Percentiles rank a stretch among this genome's conserved stretches.
phyloP scores from a whole-genome alignment of 2,888 invertebrate genomes.

The Leptopilina myrica region DNA sequence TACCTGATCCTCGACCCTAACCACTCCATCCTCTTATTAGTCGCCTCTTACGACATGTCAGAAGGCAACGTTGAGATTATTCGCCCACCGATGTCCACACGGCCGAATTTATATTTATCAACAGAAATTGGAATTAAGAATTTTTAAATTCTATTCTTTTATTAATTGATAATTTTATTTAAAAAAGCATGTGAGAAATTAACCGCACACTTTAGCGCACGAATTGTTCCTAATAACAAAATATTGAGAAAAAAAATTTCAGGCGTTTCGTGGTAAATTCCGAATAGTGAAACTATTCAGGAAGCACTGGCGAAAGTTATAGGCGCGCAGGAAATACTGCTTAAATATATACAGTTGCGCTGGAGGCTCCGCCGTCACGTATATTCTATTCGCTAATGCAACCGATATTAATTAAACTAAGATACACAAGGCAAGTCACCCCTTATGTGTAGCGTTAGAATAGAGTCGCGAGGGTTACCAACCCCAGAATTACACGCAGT shows the following conservation, averaged over 20 bases:
- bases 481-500: slow-evolving; percentile 68
- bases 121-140: too few relatives aligned
- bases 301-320: not conserved
- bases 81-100: too few relatives aligned
- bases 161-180: too few relatives aligned
- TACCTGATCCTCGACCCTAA: too few relatives aligned
- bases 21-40: too few relatives aligned
- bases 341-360: not conserved
- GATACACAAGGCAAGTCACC: slow-evolving; percentile 54
- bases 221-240: too few relatives aligned
- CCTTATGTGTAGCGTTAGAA: slow-evolving; percentile 61
- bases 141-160: too few relatives aligned
- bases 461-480: slow-evolving; percentile 70
- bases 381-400: slow-evolving; percentile 41
- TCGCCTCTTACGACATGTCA: too few relatives aligned
- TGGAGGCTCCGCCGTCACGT: slow-evolving; percentile 24
- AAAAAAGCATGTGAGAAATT: too few relatives aligned
- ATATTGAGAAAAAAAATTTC: not conserved
- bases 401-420: slow-evolving; percentile 68
- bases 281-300: slow-evolving; percentile 9
- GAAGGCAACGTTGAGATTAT: too few relatives aligned
- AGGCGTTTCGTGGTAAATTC: not conserved
- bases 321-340: slow-evolving; percentile 6
- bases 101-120: too few relatives aligned
- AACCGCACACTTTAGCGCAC: too few relatives aligned